These are phyloP conservation scores for Kryptolebias marmoratus DNA, from an alignment of 2,113 vertebrate genomes.

Conservation along the genomic window DNA sequence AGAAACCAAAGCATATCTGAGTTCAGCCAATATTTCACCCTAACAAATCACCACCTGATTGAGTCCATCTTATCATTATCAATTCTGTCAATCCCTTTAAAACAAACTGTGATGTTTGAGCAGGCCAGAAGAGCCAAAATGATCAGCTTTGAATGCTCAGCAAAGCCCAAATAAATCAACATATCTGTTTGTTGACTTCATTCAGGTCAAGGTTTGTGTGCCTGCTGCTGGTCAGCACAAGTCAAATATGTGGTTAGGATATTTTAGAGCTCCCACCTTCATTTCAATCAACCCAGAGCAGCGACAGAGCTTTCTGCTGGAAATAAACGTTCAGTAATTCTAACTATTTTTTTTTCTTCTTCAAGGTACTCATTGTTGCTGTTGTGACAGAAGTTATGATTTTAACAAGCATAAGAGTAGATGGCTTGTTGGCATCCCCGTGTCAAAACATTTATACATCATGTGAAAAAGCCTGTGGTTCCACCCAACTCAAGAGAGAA, in stretches of 20 bases:
- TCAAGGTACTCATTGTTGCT: slow-evolving; percentile 56
- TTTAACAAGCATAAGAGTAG: slow-evolving; percentile 68
- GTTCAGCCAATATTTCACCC: slow-evolving; percentile 41
- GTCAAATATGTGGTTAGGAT: slow-evolving; percentile 76
- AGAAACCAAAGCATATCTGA: slow-evolving; percentile 46
- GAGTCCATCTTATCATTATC: slow-evolving; percentile 12
- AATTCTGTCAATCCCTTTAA: slow-evolving; percentile 19
- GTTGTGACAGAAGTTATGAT: slow-evolving; percentile 60
- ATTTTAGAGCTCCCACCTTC: slow-evolving; percentile 73
- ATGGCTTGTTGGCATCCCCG: slow-evolving; percentile 52
- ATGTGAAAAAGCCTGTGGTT: slow-evolving; percentile 53
- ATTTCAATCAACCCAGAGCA: slow-evolving; percentile 60
- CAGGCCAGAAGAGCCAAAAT: slow-evolving; percentile 1
- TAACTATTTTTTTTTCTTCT: slow-evolving; percentile 41
- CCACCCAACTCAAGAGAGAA: slow-evolving; percentile 60
- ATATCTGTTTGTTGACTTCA: slow-evolving; percentile 71
- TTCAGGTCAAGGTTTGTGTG: slow-evolving; percentile 66
- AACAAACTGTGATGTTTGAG: slow-evolving; percentile 15
- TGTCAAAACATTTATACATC: slow-evolving; percentile 78
- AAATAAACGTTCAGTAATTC: slow-evolving; percentile 64
- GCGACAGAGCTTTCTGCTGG: slow-evolving; percentile 49
- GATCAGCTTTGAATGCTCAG: slow-evolving; percentile 39
- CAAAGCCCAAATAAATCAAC: slow-evolving; percentile 64
- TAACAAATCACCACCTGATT: slow-evolving; percentile 53
- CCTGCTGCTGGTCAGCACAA: slow-evolving; percentile 70